Conservation (phyloP, 1,140 invertebrate species). For the Heliconius melpomene region DNA sequence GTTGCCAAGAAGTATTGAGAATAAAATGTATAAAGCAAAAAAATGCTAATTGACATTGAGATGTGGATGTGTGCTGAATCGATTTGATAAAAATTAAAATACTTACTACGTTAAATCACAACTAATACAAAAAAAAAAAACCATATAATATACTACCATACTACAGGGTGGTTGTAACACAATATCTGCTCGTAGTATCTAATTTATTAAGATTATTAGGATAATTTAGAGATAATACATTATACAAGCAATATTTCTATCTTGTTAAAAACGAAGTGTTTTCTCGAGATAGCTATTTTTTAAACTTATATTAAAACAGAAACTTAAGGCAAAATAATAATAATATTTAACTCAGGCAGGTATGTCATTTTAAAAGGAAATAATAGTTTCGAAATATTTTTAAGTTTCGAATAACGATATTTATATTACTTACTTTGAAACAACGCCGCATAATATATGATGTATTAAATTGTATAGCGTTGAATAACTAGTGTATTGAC, state of each 20-base stretch:
- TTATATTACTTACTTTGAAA: not conserved
- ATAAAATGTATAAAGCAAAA: not conserved
- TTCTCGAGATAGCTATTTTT: not conserved
- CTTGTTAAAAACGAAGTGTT: not conserved
- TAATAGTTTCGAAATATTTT: not conserved
- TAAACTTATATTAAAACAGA: too few relatives aligned
- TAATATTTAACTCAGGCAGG: too few relatives aligned
- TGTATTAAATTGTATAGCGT: not conserved
- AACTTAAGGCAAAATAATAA: too few relatives aligned
- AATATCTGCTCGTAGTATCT: not conserved
- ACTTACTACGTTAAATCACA: not conserved
- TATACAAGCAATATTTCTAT: not conserved
- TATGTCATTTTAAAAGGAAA: too few relatives aligned
- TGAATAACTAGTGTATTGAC: not conserved
- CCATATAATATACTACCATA: not conserved
- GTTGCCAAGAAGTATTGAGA: not conserved
- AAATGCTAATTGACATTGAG: not conserved
- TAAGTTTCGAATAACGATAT: not conserved
- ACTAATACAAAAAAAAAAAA: not conserved
- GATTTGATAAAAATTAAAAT: not conserved
- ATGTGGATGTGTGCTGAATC: not conserved
- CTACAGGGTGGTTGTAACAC: not conserved
- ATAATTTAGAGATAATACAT: not conserved
- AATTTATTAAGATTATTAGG: not conserved
- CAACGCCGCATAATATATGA: not conserved